Conservation (phyloP, 92 coral and sea anemone species). For the Bergia puertoricense region DNA sequence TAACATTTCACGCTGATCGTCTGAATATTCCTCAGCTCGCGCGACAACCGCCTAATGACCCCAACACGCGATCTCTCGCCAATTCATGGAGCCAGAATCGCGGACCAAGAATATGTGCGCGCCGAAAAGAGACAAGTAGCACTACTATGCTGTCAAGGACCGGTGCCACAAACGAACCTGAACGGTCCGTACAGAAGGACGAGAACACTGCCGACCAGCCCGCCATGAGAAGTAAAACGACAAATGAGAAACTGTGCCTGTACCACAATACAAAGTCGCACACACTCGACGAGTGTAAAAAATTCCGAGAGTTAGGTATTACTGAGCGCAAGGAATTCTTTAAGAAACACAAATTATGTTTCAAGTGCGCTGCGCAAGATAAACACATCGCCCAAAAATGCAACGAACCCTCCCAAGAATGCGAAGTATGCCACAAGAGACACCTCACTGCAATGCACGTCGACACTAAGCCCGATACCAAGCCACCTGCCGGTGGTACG, state of each 20-base stretch:
- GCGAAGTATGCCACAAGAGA: slow-evolving; percentile 46
- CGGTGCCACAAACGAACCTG: neutral
- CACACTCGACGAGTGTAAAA: slow-evolving; percentile 57
- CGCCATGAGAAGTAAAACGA: neutral
- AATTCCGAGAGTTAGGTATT: slow-evolving; percentile 52
- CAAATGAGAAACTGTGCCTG: slow-evolving; percentile 31
- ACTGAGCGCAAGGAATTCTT: slow-evolving; percentile 55
- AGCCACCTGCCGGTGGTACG: slow-evolving; percentile 16
- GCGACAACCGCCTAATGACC: neutral
- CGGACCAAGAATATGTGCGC: neutral
- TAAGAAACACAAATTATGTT: slow-evolving; percentile 50
- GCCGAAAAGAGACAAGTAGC: neutral
- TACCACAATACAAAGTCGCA: slow-evolving; percentile 56
- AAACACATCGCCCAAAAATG: slow-evolving; percentile 54
- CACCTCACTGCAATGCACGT: slow-evolving; percentile 61
- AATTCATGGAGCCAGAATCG: neutral
- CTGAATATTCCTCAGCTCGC: slow-evolving; percentile 41
- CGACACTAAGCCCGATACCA: slow-evolving; percentile 2
- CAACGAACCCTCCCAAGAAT: slow-evolving; percentile 39
- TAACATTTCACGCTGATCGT: slow-evolving; percentile 58
- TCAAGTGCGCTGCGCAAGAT: slow-evolving; percentile 45
- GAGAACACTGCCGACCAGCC: neutral
- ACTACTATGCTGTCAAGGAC: neutral
- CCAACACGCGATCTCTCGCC: neutral
- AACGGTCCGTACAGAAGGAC: neutral